Percentiles rank a stretch among this genome's conserved stretches.
Evolutionary conservation across 2,888 invertebrate species (phyloP).

Genomic region (Erebia epiphron): DNA sequence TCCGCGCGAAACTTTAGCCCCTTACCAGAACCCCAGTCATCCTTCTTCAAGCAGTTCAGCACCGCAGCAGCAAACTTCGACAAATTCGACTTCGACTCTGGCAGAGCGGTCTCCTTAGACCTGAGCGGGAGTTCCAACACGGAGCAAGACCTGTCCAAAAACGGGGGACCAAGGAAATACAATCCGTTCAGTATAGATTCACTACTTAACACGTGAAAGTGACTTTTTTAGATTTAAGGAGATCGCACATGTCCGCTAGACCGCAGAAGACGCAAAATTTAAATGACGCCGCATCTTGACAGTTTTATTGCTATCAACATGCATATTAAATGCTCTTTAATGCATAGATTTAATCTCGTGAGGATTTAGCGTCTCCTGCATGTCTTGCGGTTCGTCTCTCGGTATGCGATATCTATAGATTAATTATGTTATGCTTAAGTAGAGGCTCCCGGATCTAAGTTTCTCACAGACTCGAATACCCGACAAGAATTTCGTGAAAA

Average conservation of each 20-base stretch:
- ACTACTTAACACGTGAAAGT: slow-evolving; percentile 87
- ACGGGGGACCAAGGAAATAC: slow-evolving; percentile 84
- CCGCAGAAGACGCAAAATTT: background rate
- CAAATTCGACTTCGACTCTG: slow-evolving; percentile 78
- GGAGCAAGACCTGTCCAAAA: slow-evolving; percentile 78
- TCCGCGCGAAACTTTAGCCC: slow-evolving; percentile 76
- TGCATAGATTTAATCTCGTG: too few species aligned
- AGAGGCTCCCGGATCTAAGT: slow-evolving; percentile 62
- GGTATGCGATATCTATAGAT: slow-evolving; percentile 23
- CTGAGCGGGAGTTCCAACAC: slow-evolving; percentile 70
- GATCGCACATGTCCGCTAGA: background rate
- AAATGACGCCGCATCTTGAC: too few species aligned
- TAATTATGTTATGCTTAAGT: slow-evolving; percentile 46
- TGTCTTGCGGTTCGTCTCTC: background rate
- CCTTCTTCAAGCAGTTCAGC: slow-evolving; percentile 74
- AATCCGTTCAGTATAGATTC: slow-evolving; percentile 97
- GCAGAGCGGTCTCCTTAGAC: slow-evolving; percentile 78
- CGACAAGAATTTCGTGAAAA: slow-evolving; percentile 57
- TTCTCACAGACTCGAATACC: slow-evolving; percentile 39
- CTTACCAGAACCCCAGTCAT: slow-evolving; percentile 72
- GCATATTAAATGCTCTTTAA: too few species aligned
- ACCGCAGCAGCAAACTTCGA: slow-evolving; percentile 68
- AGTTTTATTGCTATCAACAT: too few species aligned
- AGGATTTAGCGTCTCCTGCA: background rate
- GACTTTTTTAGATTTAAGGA: slow-evolving; percentile 51